Conservation (phyloP, 2,797 vertebrate species). For the Thaleichthys pacificus region DNA sequence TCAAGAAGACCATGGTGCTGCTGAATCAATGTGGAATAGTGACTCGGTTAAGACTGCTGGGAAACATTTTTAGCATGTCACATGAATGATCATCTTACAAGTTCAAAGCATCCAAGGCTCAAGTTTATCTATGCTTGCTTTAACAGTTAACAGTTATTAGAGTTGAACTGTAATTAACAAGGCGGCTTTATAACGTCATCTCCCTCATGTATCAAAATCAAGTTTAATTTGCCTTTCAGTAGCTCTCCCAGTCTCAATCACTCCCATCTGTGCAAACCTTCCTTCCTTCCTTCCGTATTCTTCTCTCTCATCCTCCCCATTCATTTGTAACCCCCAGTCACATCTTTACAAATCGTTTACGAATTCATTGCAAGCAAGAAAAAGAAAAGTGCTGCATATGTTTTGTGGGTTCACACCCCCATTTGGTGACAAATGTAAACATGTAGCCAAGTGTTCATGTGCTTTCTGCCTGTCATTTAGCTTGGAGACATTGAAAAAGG, state of each 20-base stretch:
- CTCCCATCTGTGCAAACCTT: not conserved
- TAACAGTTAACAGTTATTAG: too few relatives aligned
- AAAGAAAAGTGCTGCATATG: not conserved
- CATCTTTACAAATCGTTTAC: not conserved
- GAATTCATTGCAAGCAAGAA: not conserved
- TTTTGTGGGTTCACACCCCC: not conserved
- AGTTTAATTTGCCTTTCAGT: slow-evolving; percentile 22
- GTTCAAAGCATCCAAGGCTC: too few relatives aligned
- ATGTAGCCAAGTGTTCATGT: not conserved
- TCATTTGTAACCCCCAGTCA: not conserved
- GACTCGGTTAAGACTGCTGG: too few relatives aligned
- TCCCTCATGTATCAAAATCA: slow-evolving; percentile 20
- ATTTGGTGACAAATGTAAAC: not conserved
- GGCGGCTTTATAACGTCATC: slow-evolving; percentile 11
- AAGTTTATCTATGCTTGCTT: too few relatives aligned
- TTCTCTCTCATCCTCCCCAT: not conserved
- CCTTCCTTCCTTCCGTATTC: not conserved
- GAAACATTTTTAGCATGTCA: too few relatives aligned
- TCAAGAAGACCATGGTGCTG: too few relatives aligned
- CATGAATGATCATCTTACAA: too few relatives aligned
- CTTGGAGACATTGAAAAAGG: not conserved
- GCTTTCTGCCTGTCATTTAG: not conserved
- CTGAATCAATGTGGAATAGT: too few relatives aligned
- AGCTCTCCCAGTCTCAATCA: slow-evolving; percentile 8
- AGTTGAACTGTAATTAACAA: too few relatives aligned